Base-by-base conservation (phyloP, 2,797 vertebrate genomes). In the Mormyrus proboscirostris region DNA sequence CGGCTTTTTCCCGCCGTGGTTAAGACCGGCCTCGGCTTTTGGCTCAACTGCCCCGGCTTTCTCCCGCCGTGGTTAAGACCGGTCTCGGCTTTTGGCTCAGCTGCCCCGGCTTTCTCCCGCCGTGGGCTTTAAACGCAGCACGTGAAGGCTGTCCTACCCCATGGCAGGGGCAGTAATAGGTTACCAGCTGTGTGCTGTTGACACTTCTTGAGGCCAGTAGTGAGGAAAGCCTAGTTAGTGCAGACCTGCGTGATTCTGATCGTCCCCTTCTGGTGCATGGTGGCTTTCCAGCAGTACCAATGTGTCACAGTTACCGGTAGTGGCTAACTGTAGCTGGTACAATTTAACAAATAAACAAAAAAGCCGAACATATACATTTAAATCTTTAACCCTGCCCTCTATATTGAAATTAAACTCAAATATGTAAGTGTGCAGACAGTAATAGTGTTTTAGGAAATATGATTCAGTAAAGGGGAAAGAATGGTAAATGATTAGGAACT, bases 401-500 rank as follows among this genome's bases (percentile, higher is more conserved):
- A n/a, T 82, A 82, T 19, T 41, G 76, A 82, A 82, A 82, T 82
- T n/a, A 82, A 47, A 82, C 7, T 82, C 38, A 82, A 82, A 82
- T 44, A 44, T 82, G 16, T 44, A 82, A 82, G 41, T 41, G 6
- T 47, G 8, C 8, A 82, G 38, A 79, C 6, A 79, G 14, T 79
- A 79, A 79, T 44, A 79, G 38, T 44, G 16, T n/a, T 19, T 14
- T n/a, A 79, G 73, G 0, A 41, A 79, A 79, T 38, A 38, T 79
- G 38, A 41, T 33, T 33, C 65, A 73, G 4, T 73, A 73, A 73
- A 14, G 62, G 29, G 65, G 4, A 16, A 47, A 82, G 19, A 76
- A 76, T 16, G 69, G 14, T 76, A 38, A 76, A 82, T 44, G 76
- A 82, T 82, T 73, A 73, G 65, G 65, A 73, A 73, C 29, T 38